Evolutionary conservation across 2,888 invertebrate species (phyloP), one percentile per base, ranked within the genome.

Genomic region (Escarpia spicata): DNA sequence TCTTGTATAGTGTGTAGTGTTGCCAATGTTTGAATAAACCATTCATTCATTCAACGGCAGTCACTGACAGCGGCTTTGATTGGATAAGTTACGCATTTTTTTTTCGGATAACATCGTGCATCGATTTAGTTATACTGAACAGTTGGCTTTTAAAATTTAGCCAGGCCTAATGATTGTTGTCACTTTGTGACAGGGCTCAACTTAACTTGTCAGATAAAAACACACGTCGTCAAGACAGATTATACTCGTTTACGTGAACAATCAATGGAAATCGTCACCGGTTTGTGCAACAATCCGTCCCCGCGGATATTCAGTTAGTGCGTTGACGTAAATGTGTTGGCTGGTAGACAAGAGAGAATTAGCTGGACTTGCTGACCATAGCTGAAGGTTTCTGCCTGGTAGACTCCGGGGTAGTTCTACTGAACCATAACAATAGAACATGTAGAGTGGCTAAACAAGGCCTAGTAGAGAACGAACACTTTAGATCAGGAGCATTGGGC

Each of bases 181-280:
- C 75, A 75, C 19, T 75, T 19, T 75, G 75, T 75, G 75, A 75
- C 75, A 75, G 75, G 75, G 26, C 15, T 75, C 75, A 75, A 75
- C 75, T 75, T 75, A 75, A 75, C 26, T 75, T 75, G 75, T 75
- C 75, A 75, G 75, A 75, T 75, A 75, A 75, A 75, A 26, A 26
- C 75, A 75, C 75, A 75, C n/a, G n/a, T 75, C 75, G 75, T 75
- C 75, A n/a, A 75, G 75, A 75, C 26, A 75, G 75, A 75, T 75
- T n/a, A n/a, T 26, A 75, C 19, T 26, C 75, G 75, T 75, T 26
- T 26, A 75, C 26, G 26, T 75, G 75, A 75, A 75, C 75, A 75
- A 75, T 75, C 75, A 75, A 75, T 75, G 75, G 75, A 26, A 19
- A n/a, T 75, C n/a, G 75, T n/a, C 75, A 75, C 75, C 19, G 75